Percentiles rank a stretch among this genome's conserved stretches.
Evolutionary conservation across 2,113 vertebrate species (phyloP).

Genomic region (Laticauda colubrina): DNA sequence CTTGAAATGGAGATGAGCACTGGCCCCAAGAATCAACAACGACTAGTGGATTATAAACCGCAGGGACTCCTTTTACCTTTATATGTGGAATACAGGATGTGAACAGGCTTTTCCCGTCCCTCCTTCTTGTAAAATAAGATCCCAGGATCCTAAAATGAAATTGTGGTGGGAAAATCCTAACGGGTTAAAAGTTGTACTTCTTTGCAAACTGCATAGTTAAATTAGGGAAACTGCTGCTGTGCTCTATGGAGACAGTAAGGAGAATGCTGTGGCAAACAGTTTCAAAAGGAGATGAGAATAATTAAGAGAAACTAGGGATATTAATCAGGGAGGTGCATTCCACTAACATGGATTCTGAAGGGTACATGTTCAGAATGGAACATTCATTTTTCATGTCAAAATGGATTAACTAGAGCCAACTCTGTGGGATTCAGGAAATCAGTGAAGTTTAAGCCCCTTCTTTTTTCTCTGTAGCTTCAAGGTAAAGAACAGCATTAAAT

Average conservation of each 20-base stretch:
- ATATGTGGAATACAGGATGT: neutral
- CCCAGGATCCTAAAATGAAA: neutral
- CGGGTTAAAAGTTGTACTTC: neutral
- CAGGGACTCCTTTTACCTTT: neutral
- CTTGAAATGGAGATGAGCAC: neutral
- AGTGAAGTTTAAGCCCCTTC: neutral
- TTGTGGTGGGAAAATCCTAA: neutral
- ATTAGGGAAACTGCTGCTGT: neutral
- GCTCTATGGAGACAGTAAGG: neutral
- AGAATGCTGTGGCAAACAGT: neutral
- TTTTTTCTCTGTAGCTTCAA: neutral
- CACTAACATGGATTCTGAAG: neutral
- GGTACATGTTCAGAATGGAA: neutral
- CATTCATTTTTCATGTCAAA: neutral
- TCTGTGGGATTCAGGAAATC: neutral
- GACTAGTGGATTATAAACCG: neutral
- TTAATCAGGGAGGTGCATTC: neutral
- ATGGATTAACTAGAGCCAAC: neutral
- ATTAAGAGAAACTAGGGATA: neutral
- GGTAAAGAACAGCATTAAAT: neutral
- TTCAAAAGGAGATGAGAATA: neutral
- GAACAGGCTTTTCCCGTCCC: too few species aligned
- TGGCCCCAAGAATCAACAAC: neutral
- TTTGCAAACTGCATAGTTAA: neutral
- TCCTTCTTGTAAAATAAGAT: neutral